Evolutionary conservation across 2,113 vertebrate genomes (phyloP).

Genomic region (Microtus richardsoni): DNA sequence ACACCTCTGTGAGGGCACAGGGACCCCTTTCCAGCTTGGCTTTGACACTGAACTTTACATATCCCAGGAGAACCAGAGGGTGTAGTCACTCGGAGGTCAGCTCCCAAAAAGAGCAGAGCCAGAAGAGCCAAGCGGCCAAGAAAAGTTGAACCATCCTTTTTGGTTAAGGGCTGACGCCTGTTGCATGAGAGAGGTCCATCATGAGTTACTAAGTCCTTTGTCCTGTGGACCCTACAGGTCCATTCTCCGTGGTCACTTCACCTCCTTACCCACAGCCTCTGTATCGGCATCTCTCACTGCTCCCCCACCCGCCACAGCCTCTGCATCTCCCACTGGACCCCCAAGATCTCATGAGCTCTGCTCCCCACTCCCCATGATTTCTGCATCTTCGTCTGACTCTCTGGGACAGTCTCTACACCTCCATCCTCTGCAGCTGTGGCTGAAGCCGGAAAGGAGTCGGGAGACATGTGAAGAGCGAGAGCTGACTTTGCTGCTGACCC

Average conservation of each 20-base stretch:
- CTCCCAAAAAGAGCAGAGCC: background rate
- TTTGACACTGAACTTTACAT: background rate
- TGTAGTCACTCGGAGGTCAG: background rate
- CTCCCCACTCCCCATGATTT: background rate
- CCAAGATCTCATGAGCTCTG: no score
- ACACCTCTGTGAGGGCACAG: rapidly evolving
- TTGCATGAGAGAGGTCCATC: background rate
- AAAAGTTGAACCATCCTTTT: rapidly evolving
- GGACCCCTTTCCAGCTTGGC: background rate
- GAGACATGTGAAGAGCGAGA: no score
- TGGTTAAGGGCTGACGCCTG: background rate
- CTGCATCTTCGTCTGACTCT: background rate
- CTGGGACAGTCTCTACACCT: no score
- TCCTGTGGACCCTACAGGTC: background rate
- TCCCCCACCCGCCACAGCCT: background rate
- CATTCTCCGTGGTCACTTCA: background rate
- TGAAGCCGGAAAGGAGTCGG: background rate
- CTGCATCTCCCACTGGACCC: background rate
- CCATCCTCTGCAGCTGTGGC: background rate
- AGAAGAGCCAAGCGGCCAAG: rapidly evolving
- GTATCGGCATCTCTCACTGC: no score
- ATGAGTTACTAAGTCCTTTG: no score
- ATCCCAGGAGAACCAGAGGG: background rate
- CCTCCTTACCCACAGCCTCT: background rate
- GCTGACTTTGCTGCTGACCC: rapidly evolving